Evolutionary conservation across 2,888 invertebrate species (phyloP).

Genomic region (Microlaimidae sp.): DNA sequence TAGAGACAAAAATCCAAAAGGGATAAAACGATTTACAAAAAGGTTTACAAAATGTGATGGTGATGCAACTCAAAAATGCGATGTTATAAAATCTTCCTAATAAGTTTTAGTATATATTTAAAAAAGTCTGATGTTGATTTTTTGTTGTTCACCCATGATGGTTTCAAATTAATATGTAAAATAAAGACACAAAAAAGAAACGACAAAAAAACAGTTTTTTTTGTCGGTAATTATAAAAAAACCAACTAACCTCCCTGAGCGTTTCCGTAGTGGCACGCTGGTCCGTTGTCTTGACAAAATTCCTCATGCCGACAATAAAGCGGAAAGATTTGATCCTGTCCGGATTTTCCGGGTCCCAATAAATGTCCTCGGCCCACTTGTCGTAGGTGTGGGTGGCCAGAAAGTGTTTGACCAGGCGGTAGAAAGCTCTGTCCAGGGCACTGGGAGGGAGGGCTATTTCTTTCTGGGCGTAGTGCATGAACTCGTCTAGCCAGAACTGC

Average conservation of each 20-base stretch:
- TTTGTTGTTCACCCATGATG: too few species aligned
- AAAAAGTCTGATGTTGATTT: too few species aligned
- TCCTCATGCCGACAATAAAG: conserved; percentile 30
- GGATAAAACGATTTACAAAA: too few species aligned
- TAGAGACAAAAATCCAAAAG: too few species aligned
- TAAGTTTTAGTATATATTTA: too few species aligned
- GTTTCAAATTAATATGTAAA: too few species aligned
- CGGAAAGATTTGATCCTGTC: conserved; percentile 16
- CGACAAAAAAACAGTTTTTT: too few species aligned
- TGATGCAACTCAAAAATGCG: too few species aligned
- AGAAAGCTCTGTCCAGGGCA: neutral
- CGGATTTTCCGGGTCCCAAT: neutral
- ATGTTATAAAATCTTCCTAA: too few species aligned
- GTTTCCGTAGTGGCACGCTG: conserved; percentile 28
- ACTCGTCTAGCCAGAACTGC: conserved; percentile 32
- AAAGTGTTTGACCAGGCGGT: neutral
- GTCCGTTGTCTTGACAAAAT: conserved; percentile 26
- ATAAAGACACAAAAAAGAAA: too few species aligned
- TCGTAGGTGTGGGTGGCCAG: neutral
- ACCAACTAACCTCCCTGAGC: conserved; percentile 21
- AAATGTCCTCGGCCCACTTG: conserved; percentile 4
- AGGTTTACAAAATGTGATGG: too few species aligned
- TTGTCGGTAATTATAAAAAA: neutral
- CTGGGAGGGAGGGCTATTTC: neutral
- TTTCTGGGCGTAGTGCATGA: conserved; percentile 19